Evolutionary conservation across 2,113 vertebrate species (phyloP).

Genomic region (Orcinus orca): DNA sequence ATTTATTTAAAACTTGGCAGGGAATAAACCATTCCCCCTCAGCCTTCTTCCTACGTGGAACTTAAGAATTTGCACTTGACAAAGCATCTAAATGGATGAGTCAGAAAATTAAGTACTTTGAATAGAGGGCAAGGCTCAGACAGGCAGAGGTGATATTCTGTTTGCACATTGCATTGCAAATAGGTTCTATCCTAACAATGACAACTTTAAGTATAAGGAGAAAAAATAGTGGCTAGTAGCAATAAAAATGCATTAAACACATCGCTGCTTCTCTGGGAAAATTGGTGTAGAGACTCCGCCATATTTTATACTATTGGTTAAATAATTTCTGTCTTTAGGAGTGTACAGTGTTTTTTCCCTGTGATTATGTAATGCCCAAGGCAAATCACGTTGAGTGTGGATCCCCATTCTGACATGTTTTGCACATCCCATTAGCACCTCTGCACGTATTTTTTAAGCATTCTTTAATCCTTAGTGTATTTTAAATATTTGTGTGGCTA

Average conservation of each 20-base stretch:
- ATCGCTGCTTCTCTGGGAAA: not conserved
- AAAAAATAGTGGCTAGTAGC: not conserved
- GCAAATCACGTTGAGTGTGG: not conserved
- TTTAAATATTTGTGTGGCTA: not conserved
- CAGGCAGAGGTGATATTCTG: not conserved
- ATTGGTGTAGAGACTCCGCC: not conserved
- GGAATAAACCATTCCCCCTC: not conserved
- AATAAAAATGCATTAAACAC: not conserved
- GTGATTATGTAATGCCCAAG: not conserved
- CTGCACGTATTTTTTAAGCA: not conserved
- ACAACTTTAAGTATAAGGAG: not conserved
- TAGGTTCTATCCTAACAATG: not conserved
- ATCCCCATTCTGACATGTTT: not conserved
- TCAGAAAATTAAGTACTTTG: not conserved
- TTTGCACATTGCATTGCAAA: not conserved
- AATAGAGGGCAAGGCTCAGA: not conserved
- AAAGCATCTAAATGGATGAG: not conserved
- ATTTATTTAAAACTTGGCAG: conserved; percentile 22
- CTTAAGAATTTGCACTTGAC: not conserved
- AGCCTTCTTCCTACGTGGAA: not conserved
- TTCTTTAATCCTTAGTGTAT: not conserved
- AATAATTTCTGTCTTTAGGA: not conserved
- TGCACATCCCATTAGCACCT: not conserved
- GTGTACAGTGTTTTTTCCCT: not conserved
- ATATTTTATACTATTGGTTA: not conserved